Evolutionary conservation across 1,140 invertebrate genomes (phyloP).

Genomic region (Drosophila tani): DNA sequence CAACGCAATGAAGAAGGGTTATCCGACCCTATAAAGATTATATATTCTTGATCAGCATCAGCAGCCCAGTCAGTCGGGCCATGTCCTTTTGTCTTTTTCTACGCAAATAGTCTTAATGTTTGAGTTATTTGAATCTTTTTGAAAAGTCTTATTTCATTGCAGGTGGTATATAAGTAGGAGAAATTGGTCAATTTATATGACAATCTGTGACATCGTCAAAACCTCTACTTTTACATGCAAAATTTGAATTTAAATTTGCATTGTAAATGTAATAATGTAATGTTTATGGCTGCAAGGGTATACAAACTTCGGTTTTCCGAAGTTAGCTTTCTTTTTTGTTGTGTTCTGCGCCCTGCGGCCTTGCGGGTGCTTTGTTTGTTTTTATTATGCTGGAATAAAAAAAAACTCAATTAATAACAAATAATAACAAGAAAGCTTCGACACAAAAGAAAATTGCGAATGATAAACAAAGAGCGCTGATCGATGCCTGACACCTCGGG

Average conservation of each 20-base stretch:
- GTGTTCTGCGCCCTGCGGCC: constrained; percentile 19
- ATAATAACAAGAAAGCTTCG: constrained; percentile 12
- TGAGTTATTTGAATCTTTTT: too few relatives aligned
- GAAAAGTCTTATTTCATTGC: too few relatives aligned
- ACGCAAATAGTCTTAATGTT: too few relatives aligned
- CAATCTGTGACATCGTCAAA: too few relatives aligned
- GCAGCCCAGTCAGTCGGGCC: not conserved
- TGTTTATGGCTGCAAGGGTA: not conserved
- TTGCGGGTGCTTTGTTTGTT: constrained; percentile 35
- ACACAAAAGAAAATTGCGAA: constrained; percentile 22
- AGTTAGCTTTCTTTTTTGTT: not conserved
- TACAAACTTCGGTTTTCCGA: not conserved
- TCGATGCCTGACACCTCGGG: constrained; percentile 23
- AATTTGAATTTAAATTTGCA: too few relatives aligned
- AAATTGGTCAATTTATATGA: too few relatives aligned
- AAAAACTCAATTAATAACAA: constrained; percentile 37
- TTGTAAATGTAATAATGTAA: not conserved
- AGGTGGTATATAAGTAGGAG: too few relatives aligned
- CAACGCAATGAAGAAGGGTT: not conserved
- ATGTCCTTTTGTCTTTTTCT: too few relatives aligned
- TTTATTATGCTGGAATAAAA: constrained; percentile 19
- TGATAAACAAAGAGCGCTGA: constrained; percentile 39
- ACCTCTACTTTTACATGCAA: too few relatives aligned
- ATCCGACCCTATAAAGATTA: not conserved
- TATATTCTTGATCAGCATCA: too few relatives aligned